Evolutionary conservation across 2,113 vertebrate species (phyloP).

Genomic region (Melanostigma gelatinosum): DNA sequence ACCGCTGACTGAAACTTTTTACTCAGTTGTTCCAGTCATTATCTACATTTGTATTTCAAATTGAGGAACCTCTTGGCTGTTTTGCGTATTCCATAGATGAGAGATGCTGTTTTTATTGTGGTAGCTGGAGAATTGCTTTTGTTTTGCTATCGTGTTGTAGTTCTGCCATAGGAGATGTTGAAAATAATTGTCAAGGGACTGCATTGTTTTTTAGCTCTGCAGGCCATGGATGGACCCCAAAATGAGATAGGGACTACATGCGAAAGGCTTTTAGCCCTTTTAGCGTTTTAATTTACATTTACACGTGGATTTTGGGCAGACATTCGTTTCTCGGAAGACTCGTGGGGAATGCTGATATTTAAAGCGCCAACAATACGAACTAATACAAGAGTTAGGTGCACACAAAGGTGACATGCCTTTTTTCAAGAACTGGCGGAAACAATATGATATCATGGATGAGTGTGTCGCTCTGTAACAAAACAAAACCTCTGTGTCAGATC

Average conservation of each 20-base stretch:
- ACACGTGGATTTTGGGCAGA: neutral
- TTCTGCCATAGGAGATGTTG: constrained; percentile 35
- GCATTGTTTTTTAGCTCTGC: constrained; percentile 46
- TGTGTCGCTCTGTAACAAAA: constrained; percentile 60
- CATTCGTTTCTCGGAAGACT: neutral
- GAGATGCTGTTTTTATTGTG: constrained; percentile 32
- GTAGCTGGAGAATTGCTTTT: constrained; percentile 29
- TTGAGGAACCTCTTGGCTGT: constrained; percentile 30
- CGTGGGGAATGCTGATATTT: neutral
- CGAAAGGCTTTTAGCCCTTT: constrained; percentile 1
- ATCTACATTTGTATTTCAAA: constrained; percentile 15
- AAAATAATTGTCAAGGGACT: constrained; percentile 59
- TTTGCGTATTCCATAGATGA: constrained; percentile 21
- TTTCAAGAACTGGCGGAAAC: constrained; percentile 52
- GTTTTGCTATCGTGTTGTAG: constrained; percentile 14
- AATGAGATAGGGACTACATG: neutral
- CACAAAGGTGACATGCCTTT: constrained; percentile 52
- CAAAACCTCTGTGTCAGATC: constrained; percentile 77
- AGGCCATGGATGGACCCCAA: constrained; percentile 9
- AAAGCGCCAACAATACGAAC: neutral
- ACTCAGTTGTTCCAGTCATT: neutral
- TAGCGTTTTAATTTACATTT: constrained; percentile 24
- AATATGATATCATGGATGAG: constrained; percentile 46
- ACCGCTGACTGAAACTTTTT: neutral
- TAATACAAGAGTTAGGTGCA: constrained; percentile 15